Percentiles rank a stretch among this genome's conserved stretches.
Evolutionary conservation across 2,888 invertebrate species (phyloP).

Genomic region (Poecilus cupreus): DNA sequence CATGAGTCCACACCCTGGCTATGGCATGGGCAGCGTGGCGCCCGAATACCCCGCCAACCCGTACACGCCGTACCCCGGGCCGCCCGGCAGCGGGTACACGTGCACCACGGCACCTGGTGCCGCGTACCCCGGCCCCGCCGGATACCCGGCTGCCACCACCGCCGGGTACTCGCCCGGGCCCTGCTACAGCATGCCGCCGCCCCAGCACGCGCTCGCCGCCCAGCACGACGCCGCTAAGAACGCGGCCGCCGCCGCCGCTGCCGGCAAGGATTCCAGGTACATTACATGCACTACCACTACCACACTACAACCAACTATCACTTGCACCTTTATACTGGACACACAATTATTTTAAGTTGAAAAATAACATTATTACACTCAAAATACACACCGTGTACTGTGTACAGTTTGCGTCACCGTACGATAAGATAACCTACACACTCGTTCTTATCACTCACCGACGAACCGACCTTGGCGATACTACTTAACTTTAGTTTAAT

Average conservation of each 20-base stretch:
- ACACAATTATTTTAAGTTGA: no score
- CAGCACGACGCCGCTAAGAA: conserved; percentile 81
- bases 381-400: background rate
- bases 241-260: conserved; percentile 76
- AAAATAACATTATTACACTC: conserved; percentile 29
- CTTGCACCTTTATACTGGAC: no score
- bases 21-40: conserved; percentile 84
- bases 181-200: conserved; percentile 92
- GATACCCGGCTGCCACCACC: conserved; percentile 74
- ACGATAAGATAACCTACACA: background rate
- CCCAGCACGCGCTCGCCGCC: conserved; percentile 81
- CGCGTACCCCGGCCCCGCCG: conserved; percentile 76
- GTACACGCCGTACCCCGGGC: conserved; percentile 81
- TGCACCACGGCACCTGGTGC: conserved; percentile 73
- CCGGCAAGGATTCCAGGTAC: conserved; percentile 82
- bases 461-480: background rate
- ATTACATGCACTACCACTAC: no score
- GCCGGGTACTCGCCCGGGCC: conserved; percentile 82
- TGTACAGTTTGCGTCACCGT: background rate
- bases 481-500: background rate
- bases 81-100: conserved; percentile 72
- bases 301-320: no score
- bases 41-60: conserved; percentile 88
- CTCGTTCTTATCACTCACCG: background rate
- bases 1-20: conserved; percentile 90